phyloP scores from a whole-genome alignment of 2,888 invertebrate species.

The Melikaiella ostensackeni region DNA sequence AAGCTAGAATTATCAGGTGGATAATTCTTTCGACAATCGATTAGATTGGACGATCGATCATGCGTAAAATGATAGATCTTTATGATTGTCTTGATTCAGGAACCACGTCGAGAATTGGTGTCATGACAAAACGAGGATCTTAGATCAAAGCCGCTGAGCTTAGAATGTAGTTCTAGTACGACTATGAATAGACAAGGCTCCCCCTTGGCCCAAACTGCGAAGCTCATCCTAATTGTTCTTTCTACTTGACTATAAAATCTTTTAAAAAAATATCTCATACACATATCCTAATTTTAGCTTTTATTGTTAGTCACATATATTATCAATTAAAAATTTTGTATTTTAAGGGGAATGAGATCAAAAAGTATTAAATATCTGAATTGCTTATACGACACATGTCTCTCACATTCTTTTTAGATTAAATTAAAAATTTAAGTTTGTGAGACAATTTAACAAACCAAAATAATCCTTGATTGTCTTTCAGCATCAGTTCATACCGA shows the following conservation, averaged over 20 bases:
- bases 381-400: no score
- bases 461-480: no score
- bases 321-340: no score
- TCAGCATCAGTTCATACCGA: no score
- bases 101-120: constrained; percentile 28
- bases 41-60: constrained; percentile 17
- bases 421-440: no score
- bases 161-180: constrained; percentile 75
- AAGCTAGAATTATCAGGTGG: neutral
- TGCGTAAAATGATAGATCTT: constrained; percentile 9
- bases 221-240: constrained; percentile 38
- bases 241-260: constrained; percentile 2
- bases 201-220: constrained; percentile 69
- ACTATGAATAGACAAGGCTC: constrained; percentile 74
- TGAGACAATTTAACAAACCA: no score
- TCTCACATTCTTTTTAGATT: no score
- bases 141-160: constrained; percentile 72
- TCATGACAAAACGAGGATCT: constrained; percentile 65
- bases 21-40: constrained; percentile 5
- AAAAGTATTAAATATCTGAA: no score
- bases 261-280: neutral
- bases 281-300: neutral
- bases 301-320: no score
- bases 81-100: constrained; percentile 27
- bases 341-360: no score